Base-by-base conservation (phyloP, 2,113 vertebrate species). In the Etia nguti region DNA sequence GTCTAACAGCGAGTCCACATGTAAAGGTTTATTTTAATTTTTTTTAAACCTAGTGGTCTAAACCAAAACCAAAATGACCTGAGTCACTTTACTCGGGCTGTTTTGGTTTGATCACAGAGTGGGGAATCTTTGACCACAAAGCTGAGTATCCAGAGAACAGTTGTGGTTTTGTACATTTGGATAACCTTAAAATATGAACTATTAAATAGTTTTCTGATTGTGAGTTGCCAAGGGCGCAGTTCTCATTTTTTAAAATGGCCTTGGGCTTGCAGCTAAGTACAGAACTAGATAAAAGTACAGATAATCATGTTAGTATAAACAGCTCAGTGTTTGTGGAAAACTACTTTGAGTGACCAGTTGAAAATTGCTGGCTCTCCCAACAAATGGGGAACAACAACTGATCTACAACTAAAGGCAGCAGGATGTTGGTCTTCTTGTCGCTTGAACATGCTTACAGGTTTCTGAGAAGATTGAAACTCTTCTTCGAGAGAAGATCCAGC, bases 401-500 rank as follows among this genome's bases (percentile, higher is more conserved):
- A 75, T 50, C 70, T 2, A 0, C 26, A 50, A 4, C 10, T 77
- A 31, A 48, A 77, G 16, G 43, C 46, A 31, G 6, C 10, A 0
- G 4, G 24, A 46, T 73, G 13, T 24, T 43, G 22, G n/a, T 16
- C 4, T 24, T 46, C 38, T 46, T 48, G n/a, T 26, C 1, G 55
- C 46, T 12, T 52, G 8, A 4, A 20, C 26, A 10, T 85, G 20
- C 54, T 87, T 60, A 20, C 85, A 97, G 96, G 93, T 96, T 68
- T 94, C 83, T 70, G 91, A 95, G 31, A 80, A 91, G 56, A 94
- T 97, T 29, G 48, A 86, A 46, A 55, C 6, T 2, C 73, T 94
- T n/a, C 86, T 89, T 48, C 83, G 86, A 34, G 92, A 95, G 68
- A 96, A 95, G 82, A 89, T 97, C 24, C 93, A 95, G 75, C 48